Percentiles rank a stretch among this genome's conserved stretches.
Evolutionary conservation across 2,113 vertebrate genomes (phyloP).

Genomic region (Irena cyanogastra): DNA sequence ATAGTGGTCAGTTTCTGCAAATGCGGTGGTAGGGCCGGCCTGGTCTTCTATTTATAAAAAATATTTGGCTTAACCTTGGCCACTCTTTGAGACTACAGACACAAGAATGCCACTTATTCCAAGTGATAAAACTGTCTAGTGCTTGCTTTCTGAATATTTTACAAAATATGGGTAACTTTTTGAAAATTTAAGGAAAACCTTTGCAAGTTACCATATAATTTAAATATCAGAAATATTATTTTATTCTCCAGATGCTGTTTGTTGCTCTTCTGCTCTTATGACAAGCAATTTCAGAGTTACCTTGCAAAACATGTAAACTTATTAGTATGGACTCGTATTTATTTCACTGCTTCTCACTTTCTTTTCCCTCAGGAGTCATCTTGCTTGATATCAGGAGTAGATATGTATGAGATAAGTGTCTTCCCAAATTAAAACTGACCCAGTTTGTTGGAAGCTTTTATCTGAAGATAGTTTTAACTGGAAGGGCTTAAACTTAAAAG

Average conservation of each 20-base stretch:
- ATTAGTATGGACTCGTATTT: not conserved
- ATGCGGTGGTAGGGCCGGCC: not conserved
- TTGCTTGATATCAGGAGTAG: constrained; percentile 9
- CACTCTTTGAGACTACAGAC: not conserved
- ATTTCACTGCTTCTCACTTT: constrained; percentile 42
- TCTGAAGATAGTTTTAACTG: not conserved
- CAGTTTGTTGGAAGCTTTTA: constrained; percentile 3
- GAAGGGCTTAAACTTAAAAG: not conserved
- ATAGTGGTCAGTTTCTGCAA: not conserved
- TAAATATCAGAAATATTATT: not conserved
- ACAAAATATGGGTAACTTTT: not conserved
- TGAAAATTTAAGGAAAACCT: not conserved
- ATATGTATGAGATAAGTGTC: constrained; percentile 13
- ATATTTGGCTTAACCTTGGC: not conserved
- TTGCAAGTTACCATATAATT: not conserved
- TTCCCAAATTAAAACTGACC: constrained; percentile 8
- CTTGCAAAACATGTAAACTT: not conserved
- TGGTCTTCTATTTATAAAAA: not conserved
- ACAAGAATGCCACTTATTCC: not conserved
- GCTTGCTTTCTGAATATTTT: not conserved
- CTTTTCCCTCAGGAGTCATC: constrained; percentile 13
- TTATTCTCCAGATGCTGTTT: not conserved
- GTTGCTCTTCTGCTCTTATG: not conserved
- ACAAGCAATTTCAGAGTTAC: not conserved
- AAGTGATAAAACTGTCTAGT: not conserved